These are phyloP conservation scores for Papilio helenus DNA, from an alignment of 1,140 invertebrate species.

Conservation along the genomic window DNA sequence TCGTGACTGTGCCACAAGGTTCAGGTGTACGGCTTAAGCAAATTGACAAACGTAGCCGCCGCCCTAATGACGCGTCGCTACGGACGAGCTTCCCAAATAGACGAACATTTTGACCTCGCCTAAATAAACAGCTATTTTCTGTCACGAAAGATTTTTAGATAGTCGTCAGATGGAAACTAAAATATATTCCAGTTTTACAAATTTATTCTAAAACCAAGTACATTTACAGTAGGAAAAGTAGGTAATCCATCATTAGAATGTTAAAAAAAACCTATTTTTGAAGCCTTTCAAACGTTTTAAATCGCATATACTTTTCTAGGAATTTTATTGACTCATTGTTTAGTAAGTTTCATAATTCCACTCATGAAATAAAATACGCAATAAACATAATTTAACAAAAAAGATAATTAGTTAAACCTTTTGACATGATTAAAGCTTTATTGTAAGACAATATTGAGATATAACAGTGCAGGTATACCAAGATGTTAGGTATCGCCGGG, in stretches of 20 bases:
- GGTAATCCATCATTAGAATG: no score
- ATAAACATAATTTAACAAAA: no score
- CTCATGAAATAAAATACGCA: no score
- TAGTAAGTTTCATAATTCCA: no score
- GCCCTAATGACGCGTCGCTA: slow-evolving; percentile 20
- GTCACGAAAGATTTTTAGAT: not conserved
- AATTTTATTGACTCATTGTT: no score
- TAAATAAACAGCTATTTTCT: slow-evolving; percentile 11
- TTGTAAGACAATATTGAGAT: not conserved
- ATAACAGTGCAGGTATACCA: slow-evolving; percentile 15
- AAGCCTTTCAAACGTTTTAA: no score
- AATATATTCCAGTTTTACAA: not conserved
- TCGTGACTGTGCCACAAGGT: no score
- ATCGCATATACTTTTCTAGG: no score
- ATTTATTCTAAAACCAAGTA: not conserved
- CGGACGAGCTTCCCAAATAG: slow-evolving; percentile 5
- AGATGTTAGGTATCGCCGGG: not conserved
- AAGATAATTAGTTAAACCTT: no score
- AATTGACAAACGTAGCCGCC: slow-evolving; percentile 26
- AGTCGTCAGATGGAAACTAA: not conserved
- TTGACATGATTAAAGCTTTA: not conserved
- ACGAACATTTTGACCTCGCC: not conserved
- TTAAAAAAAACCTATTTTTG: no score
- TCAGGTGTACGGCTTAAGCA: slow-evolving; percentile 15
- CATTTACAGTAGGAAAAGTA: no score